These are phyloP conservation scores for Galeruca laticollis DNA, from an alignment of 2,888 invertebrate genomes.

Conservation along the genomic window DNA sequence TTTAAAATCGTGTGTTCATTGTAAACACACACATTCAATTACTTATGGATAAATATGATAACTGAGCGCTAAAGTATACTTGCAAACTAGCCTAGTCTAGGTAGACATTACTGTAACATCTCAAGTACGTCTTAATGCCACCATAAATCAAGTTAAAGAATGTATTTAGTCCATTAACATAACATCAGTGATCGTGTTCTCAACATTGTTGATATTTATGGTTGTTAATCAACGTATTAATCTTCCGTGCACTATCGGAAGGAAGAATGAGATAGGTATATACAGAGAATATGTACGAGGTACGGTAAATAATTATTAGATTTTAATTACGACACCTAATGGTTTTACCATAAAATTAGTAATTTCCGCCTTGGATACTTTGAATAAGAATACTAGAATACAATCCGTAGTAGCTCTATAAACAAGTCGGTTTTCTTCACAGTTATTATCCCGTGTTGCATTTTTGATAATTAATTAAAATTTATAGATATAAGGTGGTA, in stretches of 20 bases:
- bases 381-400: too few species aligned
- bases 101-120: constrained; percentile 31
- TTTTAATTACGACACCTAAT: background rate
- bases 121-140: constrained; percentile 32
- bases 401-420: background rate
- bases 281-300: background rate
- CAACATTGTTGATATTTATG: constrained; percentile 37
- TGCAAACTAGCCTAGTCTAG: constrained; percentile 17
- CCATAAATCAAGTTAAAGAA: constrained; percentile 35
- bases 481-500: background rate
- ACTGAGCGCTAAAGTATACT: constrained; percentile 6
- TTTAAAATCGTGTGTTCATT: background rate
- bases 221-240: constrained; percentile 36
- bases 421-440: too few species aligned
- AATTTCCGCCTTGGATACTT: too few species aligned
- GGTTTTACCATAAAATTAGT: too few species aligned
- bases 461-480: background rate
- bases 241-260: constrained; percentile 21
- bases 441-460: background rate
- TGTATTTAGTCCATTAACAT: constrained; percentile 38
- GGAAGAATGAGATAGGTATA: constrained; percentile 4
- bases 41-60: constrained; percentile 6
- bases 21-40: background rate
- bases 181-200: constrained; percentile 37
- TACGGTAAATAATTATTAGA: background rate